Conservation (phyloP, 2,113 vertebrate species). For the Peromyscus maniculatus region DNA sequence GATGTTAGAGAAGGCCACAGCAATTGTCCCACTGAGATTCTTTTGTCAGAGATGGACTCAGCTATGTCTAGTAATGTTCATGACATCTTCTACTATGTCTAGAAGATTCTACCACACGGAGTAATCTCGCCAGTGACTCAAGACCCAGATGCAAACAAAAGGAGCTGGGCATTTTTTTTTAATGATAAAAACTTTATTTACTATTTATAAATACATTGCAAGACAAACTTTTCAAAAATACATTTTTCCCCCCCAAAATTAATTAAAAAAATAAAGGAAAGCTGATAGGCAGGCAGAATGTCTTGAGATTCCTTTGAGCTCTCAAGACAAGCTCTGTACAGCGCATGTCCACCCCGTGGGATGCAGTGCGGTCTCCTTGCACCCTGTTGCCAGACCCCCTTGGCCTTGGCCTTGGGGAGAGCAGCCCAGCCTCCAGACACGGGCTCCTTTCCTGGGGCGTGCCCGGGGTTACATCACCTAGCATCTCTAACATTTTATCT, state of each 20-base stretch:
- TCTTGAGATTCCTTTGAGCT: constrained; percentile 40
- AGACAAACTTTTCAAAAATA: constrained; percentile 79
- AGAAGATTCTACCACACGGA: not conserved
- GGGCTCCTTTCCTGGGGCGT: not conserved
- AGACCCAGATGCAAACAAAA: constrained; percentile 2
- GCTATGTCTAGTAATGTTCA: not conserved
- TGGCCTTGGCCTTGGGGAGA: not conserved
- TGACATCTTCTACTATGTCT: fast-evolving
- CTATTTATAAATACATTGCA: constrained; percentile 76
- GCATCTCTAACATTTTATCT: constrained; percentile 12
- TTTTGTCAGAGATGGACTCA: not conserved
- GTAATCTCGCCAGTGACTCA: not conserved
- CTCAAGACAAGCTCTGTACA: constrained; percentile 39
- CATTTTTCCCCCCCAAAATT: not conserved
- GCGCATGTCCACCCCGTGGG: not conserved
- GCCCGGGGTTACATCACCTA: not conserved
- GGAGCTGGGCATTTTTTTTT: not conserved
- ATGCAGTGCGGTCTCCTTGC: not conserved
- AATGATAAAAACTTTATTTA: constrained; percentile 76
- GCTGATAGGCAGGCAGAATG: constrained; percentile 57
- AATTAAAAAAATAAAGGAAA: constrained; percentile 80
- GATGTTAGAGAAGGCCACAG: not conserved
- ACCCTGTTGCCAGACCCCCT: not conserved
- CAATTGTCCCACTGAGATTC: not conserved
- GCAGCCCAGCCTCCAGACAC: not conserved